phyloP scores from a whole-genome alignment of 1,140 invertebrate species.

The Octopus bimaculoides region DNA sequence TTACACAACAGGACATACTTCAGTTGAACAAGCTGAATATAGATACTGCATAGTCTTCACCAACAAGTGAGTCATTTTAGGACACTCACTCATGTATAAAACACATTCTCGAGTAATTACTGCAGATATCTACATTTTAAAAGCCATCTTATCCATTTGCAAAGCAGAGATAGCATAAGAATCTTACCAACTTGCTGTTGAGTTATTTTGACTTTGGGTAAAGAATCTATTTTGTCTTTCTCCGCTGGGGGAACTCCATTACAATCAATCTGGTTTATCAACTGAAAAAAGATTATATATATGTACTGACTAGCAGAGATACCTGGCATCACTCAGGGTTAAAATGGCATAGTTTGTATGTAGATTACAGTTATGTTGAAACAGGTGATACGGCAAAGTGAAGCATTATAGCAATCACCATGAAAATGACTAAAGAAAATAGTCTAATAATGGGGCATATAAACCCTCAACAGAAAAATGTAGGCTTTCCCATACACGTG shows the following conservation, averaged over 20 bases:
- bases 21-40: background rate
- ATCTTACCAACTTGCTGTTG: constrained; percentile 74
- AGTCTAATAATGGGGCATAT: no score
- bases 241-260: constrained; percentile 87
- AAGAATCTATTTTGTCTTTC: constrained; percentile 79
- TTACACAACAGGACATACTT: no score
- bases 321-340: no score
- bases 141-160: background rate
- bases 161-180: background rate
- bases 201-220: constrained; percentile 77
- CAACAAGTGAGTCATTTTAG: background rate
- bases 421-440: no score
- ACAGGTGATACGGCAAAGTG: no score
- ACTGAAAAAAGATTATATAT: constrained; percentile 41
- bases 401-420: no score
- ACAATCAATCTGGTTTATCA: constrained; percentile 92
- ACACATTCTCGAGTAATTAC: background rate
- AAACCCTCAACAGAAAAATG: no score
- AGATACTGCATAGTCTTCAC: background rate
- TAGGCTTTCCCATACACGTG: no score
- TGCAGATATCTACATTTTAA: background rate
- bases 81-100: background rate
- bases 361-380: no score
- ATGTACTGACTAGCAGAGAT: no score
- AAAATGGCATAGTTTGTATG: no score